phyloP scores from a whole-genome alignment of 2,113 vertebrate genomes.

The Holacanthus passer region DNA sequence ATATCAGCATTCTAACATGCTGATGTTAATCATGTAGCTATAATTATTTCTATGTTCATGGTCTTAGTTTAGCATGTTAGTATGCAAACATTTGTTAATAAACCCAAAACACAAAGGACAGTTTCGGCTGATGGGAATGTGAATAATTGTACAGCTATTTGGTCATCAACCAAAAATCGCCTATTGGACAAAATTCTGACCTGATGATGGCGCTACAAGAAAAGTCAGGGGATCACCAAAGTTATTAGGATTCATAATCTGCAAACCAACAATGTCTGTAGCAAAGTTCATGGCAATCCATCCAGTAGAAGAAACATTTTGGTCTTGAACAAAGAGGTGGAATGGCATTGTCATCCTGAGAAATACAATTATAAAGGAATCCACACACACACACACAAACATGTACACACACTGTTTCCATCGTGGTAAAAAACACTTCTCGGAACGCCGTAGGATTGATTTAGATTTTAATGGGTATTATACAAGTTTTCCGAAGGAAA shows the following conservation, averaged over 20 bases:
- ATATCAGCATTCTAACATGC: not conserved
- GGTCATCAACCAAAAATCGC: not conserved
- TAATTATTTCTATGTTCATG: not conserved
- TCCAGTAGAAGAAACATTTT: not conserved
- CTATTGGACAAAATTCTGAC: not conserved
- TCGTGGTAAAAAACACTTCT: not conserved
- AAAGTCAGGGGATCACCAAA: not conserved
- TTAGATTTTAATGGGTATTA: conserved; percentile 85
- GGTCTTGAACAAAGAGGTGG: not conserved
- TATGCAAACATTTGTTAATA: not conserved
- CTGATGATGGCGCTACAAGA: not conserved
- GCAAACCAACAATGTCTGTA: not conserved
- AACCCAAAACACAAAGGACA: not conserved
- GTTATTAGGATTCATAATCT: not conserved
- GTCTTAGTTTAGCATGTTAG: not conserved
- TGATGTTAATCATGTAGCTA: not conserved
- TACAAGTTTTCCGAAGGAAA: conserved; percentile 80
- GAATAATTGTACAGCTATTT: not conserved
- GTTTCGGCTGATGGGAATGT: not conserved
- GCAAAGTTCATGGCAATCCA: not conserved
- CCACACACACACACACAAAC: conserved; percentile 15
- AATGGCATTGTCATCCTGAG: not conserved
- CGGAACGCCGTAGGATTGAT: conserved; percentile 59
- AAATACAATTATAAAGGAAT: not conserved
- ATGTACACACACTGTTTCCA: conserved; percentile 5